Evolutionary conservation across 2,113 vertebrate genomes (phyloP).

Genomic region (Rhinichthys klamathensis): DNA sequence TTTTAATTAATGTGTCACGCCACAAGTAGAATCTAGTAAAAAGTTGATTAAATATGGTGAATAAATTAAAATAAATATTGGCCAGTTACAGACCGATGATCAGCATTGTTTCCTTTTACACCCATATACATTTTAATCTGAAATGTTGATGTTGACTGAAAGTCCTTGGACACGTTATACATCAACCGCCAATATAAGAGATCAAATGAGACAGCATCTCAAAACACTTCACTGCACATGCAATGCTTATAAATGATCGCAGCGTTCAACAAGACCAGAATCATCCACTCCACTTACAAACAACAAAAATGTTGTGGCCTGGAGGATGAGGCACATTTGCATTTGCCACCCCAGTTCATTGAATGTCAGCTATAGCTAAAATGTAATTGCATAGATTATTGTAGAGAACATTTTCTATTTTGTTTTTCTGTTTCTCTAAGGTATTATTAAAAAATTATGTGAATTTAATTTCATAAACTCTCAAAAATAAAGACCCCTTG

Average conservation of each 20-base stretch:
- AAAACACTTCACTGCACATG: constrained; percentile 9
- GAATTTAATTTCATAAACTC: not conserved
- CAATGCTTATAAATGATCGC: constrained; percentile 19
- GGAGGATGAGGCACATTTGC: not conserved
- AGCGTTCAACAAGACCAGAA: constrained; percentile 11
- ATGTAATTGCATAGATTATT: no score
- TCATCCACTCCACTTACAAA: not conserved
- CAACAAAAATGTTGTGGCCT: not conserved
- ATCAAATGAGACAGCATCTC: constrained; percentile 16
- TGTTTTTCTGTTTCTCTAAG: no score
- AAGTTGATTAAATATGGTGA: not conserved
- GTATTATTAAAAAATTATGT: no score
- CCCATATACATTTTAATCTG: not conserved
- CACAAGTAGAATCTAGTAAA: not conserved
- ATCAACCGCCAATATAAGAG: not conserved
- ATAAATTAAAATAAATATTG: not conserved
- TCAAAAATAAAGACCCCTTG: not conserved
- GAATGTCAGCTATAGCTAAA: no score
- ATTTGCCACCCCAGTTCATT: no score
- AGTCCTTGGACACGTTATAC: not conserved
- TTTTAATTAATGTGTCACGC: not conserved
- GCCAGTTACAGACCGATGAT: not conserved
- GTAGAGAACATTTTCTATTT: no score
- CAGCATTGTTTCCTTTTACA: constrained; percentile 7
- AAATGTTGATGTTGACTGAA: not conserved